Evolutionary conservation across 2,888 invertebrate genomes (phyloP).

Genomic region (Bruchidius siliquastri): DNA sequence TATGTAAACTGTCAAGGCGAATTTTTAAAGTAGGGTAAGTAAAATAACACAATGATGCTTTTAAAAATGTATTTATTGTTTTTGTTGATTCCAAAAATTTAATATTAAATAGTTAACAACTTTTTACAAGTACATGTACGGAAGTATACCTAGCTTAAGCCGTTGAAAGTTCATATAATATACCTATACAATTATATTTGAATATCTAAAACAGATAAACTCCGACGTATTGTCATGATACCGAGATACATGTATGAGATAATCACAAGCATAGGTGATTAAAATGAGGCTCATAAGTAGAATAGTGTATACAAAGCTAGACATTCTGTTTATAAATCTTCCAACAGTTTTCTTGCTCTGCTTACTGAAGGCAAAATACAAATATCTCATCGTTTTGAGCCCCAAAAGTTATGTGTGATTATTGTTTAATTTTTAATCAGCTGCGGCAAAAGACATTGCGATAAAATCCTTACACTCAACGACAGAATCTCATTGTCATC

Average conservation of each 20-base stretch:
- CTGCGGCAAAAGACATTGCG: too few species aligned
- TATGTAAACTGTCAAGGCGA: too few species aligned
- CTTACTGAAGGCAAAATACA: too few species aligned
- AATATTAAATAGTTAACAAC: slow-evolving; percentile 14
- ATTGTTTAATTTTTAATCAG: too few species aligned
- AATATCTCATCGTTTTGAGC: too few species aligned
- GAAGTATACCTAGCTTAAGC: slow-evolving; percentile 15
- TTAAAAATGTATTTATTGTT: slow-evolving; percentile 10
- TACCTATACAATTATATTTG: background rate
- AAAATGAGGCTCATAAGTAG: background rate
- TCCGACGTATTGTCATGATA: background rate
- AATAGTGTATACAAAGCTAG: too few species aligned
- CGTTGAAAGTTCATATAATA: slow-evolving; percentile 22
- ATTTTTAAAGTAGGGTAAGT: too few species aligned
- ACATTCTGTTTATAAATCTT: too few species aligned
- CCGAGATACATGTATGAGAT: background rate
- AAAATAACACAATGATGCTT: background rate
- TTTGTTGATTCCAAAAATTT: slow-evolving; percentile 14
- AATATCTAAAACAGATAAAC: background rate
- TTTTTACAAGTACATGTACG: slow-evolving; percentile 11
- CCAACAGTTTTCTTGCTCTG: too few species aligned
- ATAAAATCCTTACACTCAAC: too few species aligned
- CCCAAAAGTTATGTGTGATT: too few species aligned
- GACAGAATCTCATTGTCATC: too few species aligned
- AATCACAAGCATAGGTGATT: background rate